Conservation (phyloP, 2,113 vertebrate species). For the Phylloscopus trochilus region DNA sequence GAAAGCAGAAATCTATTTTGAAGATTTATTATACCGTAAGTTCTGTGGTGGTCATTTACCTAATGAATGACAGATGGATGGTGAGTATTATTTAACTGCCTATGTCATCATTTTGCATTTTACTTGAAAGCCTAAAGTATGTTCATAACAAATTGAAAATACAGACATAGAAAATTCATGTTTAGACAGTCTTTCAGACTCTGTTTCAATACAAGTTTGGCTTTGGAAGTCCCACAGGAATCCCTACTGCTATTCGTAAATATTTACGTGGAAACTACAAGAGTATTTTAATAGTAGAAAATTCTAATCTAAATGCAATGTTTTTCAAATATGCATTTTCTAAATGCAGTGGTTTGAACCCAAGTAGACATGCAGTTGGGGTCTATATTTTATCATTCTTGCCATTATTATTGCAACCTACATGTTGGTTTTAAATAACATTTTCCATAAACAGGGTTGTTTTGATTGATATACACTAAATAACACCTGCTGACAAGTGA, state of each 20-base stretch:
- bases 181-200: slow-evolving; percentile 26
- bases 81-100: not conserved
- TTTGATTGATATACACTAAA: slow-evolving; percentile 22
- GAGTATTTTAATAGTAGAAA: slow-evolving; percentile 59
- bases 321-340: not conserved
- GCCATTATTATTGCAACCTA: slow-evolving; percentile 19
- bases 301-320: slow-evolving; percentile 16
- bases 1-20: not conserved
- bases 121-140: slow-evolving; percentile 8
- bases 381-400: slow-evolving; percentile 4
- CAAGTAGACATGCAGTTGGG: slow-evolving; percentile 16
- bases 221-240: slow-evolving; percentile 40
- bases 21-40: not conserved
- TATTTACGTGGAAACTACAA: slow-evolving; percentile 52
- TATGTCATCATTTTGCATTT: slow-evolving; percentile 29
- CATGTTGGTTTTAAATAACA: slow-evolving; percentile 45
- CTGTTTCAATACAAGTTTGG: slow-evolving; percentile 48
- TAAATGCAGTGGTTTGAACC: slow-evolving; percentile 34
- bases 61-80: not conserved
- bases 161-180: slow-evolving; percentile 36
- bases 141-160: slow-evolving; percentile 58
- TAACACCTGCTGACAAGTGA: slow-evolving; percentile 35
- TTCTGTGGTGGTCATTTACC: not conserved
- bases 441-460: slow-evolving; percentile 47
- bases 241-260: slow-evolving; percentile 40